Evolutionary conservation across 2,113 vertebrate species (phyloP).

Genomic region (Heteronetta atricapilla): DNA sequence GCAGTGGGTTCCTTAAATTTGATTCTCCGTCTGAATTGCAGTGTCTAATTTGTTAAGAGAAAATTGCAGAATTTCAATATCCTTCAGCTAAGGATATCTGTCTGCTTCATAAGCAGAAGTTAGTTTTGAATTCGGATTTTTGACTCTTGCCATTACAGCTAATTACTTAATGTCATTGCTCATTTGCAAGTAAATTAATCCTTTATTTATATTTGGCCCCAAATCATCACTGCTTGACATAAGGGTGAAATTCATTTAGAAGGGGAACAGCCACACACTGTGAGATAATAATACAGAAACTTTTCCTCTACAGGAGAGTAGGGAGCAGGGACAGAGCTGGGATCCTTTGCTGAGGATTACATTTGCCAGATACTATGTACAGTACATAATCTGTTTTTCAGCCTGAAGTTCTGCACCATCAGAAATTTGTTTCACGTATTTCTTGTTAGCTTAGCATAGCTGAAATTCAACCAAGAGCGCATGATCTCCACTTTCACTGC

Average conservation of each 20-base stretch:
- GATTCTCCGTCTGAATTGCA: not conserved
- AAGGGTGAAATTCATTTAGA: not conserved
- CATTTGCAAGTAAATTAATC: not conserved
- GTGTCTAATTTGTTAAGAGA: not conserved
- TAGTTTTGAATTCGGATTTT: conserved; percentile 12
- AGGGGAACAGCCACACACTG: not conserved
- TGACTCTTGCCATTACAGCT: not conserved
- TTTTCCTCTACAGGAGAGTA: not conserved
- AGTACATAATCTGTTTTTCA: not conserved
- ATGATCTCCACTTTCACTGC: not conserved
- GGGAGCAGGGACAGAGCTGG: not conserved
- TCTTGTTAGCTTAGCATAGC: not conserved
- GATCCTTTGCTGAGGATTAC: not conserved
- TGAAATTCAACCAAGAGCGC: not conserved
- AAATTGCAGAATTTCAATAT: not conserved
- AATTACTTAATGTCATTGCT: not conserved
- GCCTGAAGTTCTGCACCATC: not conserved
- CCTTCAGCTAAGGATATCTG: not conserved
- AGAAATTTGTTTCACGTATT: not conserved
- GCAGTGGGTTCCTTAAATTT: not conserved
- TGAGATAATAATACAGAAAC: not conserved
- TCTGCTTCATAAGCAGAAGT: not conserved
- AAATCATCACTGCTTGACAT: not conserved
- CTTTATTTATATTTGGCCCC: not conserved
- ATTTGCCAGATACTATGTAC: not conserved